phyloP scores from a whole-genome alignment of 2,888 invertebrate species.

The Glyphotaelius pellucidus region DNA sequence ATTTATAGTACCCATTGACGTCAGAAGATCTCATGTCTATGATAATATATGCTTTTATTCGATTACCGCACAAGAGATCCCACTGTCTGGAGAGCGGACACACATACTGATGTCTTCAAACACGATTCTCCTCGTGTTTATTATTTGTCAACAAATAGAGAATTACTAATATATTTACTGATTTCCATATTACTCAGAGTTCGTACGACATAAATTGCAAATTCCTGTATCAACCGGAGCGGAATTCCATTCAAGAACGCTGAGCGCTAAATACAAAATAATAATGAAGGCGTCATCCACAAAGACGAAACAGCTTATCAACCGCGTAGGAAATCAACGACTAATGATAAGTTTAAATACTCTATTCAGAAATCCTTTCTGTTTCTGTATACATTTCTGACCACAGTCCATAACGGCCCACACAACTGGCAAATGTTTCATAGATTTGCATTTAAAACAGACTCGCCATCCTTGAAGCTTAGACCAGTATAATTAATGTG shows the following conservation, averaged over 20 bases:
- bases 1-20: neutral
- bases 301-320: neutral
- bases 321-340: neutral
- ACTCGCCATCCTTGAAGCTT: constrained; percentile 45
- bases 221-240: neutral
- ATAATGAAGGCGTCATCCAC: neutral
- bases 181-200: too few relatives aligned
- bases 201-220: neutral
- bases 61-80: too few relatives aligned
- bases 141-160: too few relatives aligned
- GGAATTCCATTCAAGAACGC: neutral
- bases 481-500: constrained; percentile 2
- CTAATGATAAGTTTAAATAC: neutral
- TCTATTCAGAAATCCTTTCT: neutral
- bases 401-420: constrained; percentile 14
- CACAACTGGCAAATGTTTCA: constrained; percentile 5
- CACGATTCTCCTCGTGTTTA: too few relatives aligned
- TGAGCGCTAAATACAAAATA: neutral
- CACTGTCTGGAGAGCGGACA: too few relatives aligned
- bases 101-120: too few relatives aligned
- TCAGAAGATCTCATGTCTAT: too few relatives aligned
- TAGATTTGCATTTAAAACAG: constrained; percentile 40
- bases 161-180: too few relatives aligned
- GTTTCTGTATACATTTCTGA: neutral
- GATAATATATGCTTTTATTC: too few relatives aligned